Evolutionary conservation across 2,888 invertebrate species (phyloP).

Genomic region (Pachliopta kotzebuea): DNA sequence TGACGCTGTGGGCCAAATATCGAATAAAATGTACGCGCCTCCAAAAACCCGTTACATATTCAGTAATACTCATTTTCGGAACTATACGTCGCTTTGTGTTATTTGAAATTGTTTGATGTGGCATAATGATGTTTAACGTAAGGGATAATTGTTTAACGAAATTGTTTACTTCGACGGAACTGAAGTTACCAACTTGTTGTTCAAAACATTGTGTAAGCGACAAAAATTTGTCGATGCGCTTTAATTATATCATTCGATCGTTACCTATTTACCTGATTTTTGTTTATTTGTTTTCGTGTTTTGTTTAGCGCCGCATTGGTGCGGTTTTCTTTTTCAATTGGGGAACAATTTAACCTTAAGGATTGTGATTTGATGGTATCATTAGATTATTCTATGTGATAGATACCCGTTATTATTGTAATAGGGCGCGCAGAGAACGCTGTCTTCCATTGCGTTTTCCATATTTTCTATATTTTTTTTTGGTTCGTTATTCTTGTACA

Average conservation of each 20-base stretch:
- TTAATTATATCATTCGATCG: constrained; percentile 69
- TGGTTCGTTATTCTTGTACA: constrained; percentile 47
- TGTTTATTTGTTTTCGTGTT: constrained; percentile 57
- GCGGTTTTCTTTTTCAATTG: constrained; percentile 61
- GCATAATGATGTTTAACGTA: constrained; percentile 34
- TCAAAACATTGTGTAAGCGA: constrained; percentile 67
- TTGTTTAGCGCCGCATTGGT: constrained; percentile 60
- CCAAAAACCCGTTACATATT: constrained; percentile 32
- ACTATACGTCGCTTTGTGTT: constrained; percentile 33
- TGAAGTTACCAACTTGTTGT: constrained; percentile 77
- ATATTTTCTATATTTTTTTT: constrained; percentile 41
- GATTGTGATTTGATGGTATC: constrained; percentile 74
- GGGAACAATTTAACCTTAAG: constrained; percentile 78
- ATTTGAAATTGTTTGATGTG: constrained; percentile 28
- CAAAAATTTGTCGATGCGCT: constrained; percentile 63
- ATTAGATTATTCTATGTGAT: constrained; percentile 74
- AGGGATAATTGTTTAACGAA: constrained; percentile 13
- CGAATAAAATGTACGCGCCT: constrained; percentile 11
- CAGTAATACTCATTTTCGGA: constrained; percentile 57
- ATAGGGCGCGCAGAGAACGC: constrained; percentile 60
- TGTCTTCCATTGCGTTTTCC: constrained; percentile 75
- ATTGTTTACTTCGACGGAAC: constrained; percentile 51
- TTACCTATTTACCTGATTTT: constrained; percentile 77
- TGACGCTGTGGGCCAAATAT: constrained; percentile 23
- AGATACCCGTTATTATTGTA: constrained; percentile 58